phyloP scores from a whole-genome alignment of 2,888 invertebrate genomes.

The Nomada fucata region DNA sequence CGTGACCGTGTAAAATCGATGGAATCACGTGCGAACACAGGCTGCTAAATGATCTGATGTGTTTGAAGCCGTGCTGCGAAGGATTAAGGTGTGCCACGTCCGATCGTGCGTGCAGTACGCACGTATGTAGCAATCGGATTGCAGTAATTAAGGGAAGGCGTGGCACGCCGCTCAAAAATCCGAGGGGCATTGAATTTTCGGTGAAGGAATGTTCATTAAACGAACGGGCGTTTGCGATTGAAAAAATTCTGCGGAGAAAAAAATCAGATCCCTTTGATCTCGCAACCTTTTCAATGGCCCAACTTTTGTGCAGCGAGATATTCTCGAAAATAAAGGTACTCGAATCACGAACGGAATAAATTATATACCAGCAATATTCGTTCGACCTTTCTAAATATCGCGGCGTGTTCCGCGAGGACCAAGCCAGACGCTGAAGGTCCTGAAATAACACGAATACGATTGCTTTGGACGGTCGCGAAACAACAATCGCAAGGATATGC shows the following conservation, averaged over 20 bases:
- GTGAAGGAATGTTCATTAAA: neutral
- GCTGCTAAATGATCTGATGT: conserved; percentile 48
- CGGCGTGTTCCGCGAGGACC: conserved; percentile 22
- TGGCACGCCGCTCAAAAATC: conserved; percentile 31
- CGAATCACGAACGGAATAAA: neutral
- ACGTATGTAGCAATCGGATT: conserved; percentile 68
- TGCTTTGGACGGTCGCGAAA: conserved; percentile 50
- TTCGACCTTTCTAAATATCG: conserved; percentile 13
- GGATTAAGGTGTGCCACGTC: conserved; percentile 69
- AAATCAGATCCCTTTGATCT: too few species aligned
- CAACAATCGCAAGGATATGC: conserved; percentile 56
- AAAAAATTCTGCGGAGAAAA: too few species aligned
- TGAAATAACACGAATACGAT: conserved; percentile 64
- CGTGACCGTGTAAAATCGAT: conserved; percentile 38
- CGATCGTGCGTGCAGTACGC: conserved; percentile 57
- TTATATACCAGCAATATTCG: neutral
- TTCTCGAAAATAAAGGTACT: neutral
- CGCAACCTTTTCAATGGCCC: too few species aligned
- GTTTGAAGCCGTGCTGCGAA: conserved; percentile 41
- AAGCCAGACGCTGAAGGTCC: conserved; percentile 25
- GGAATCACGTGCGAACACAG: conserved; percentile 37
- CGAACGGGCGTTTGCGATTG: neutral
- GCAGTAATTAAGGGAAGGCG: conserved; percentile 65
- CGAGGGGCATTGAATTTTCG: neutral
- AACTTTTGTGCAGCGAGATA: too few species aligned